Base-by-base conservation (phyloP, 2,888 invertebrate genomes). In the Phyllotreta cruciferae region DNA sequence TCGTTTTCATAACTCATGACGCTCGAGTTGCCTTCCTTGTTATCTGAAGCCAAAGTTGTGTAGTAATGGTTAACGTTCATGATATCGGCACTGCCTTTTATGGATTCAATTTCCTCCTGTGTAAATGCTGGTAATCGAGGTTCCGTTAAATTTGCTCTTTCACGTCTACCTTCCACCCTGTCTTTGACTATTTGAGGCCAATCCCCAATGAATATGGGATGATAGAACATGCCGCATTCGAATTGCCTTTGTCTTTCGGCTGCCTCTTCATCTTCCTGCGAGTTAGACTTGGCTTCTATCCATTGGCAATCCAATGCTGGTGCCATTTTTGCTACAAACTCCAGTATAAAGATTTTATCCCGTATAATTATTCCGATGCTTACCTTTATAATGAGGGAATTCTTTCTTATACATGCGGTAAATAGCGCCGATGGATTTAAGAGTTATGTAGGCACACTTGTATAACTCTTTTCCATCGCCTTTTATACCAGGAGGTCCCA, bases 1-100 rank as follows among this genome's bases (percentile, higher is more conserved):
- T 63, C 62, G 13, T 57, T 36, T 10, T 13, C 35, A 35, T 53
- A 63, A 39, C 42, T 54, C 7, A 39, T 11, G 5, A 11, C 44
- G n/a, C 11, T 39, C 6, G 6, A 2, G 38, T 10, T 14, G 9
- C 9, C 45, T 37, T 38, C 14, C 35, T 45, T 56, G 24, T 24
- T 47, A 53, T 54, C 52, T 6, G 35, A 37, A 84, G 80, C 83
- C 71, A 87, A 70, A 67, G 81, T 80, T 0, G 87, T 84, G 0
- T 90, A 88, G 75, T 93, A 93, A 60, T 88, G 85, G 75, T 93
- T 93, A 8, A 92, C n/a, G 76, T 0, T 90, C 91, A 56, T 82
- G 78, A 89, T 91, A 76, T 93, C 92, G 0, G 84, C 82, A 0
- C 90, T 62, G 54, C 69, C 69, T 36, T 78, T 80, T 34, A 92